phyloP scores from a whole-genome alignment of 2,113 vertebrate genomes.

The Loxodonta africana region DNA sequence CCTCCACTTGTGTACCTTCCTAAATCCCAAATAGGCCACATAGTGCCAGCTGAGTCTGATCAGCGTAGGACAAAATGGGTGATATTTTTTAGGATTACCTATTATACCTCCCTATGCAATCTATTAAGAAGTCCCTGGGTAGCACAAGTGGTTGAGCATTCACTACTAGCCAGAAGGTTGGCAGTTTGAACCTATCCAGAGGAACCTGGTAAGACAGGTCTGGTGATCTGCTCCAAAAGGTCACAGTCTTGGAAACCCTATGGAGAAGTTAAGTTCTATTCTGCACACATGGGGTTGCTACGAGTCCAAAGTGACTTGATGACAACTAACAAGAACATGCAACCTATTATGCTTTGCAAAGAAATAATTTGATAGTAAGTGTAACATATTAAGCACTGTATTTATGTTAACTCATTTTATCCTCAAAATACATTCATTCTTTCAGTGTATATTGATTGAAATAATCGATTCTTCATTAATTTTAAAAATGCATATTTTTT shows the following conservation, averaged over 20 bases:
- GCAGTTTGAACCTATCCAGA: not conserved
- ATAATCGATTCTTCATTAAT: not conserved
- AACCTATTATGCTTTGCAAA: not conserved
- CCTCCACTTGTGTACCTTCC: not conserved
- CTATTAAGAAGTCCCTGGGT: not conserved
- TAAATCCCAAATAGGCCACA: not conserved
- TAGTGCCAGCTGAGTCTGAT: not conserved
- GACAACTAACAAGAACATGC: not conserved
- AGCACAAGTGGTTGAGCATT: not conserved
- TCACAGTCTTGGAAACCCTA: not conserved
- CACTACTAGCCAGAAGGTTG: not conserved
- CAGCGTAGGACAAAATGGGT: not conserved
- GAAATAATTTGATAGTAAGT: slow-evolving; percentile 19
- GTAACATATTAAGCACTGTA: slow-evolving; percentile 26
- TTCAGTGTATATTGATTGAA: not conserved
- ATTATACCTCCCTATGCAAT: not conserved
- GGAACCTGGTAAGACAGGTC: not conserved
- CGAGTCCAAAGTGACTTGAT: not conserved
- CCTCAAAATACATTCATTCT: slow-evolving; percentile 27
- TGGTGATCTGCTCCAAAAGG: not conserved
- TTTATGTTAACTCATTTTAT: slow-evolving; percentile 41
- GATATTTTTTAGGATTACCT: not conserved
- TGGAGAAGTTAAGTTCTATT: not conserved
- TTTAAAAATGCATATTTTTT: slow-evolving; percentile 33
- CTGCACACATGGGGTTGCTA: not conserved